Percentiles rank a stretch among this genome's conserved stretches.
Evolutionary conservation across 2,888 invertebrate species (phyloP).

Genomic region (Erebia aethiops): DNA sequence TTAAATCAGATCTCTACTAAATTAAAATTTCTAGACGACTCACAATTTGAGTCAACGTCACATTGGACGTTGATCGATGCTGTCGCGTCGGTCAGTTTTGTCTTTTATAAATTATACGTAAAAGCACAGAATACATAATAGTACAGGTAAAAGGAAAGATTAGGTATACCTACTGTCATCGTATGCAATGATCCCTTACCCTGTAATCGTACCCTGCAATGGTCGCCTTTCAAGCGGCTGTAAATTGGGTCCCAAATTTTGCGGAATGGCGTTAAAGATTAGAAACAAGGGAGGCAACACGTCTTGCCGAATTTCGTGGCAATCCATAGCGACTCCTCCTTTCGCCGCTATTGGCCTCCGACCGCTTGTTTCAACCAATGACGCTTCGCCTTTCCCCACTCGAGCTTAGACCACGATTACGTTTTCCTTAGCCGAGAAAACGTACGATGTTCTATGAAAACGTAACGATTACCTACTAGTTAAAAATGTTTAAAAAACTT

Average conservation of each 20-base stretch:
- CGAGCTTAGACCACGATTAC: constrained; percentile 56
- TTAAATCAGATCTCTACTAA: no score
- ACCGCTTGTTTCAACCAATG: constrained; percentile 68
- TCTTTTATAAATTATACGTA: no score
- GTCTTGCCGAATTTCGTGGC: constrained; percentile 69
- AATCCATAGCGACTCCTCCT: constrained; percentile 71
- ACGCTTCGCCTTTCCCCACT: constrained; percentile 72
- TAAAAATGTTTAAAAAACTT: background rate
- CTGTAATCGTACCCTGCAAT: background rate
- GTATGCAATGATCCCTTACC: background rate
- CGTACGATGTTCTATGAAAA: constrained; percentile 42
- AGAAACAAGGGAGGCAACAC: constrained; percentile 57
- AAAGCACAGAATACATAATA: no score
- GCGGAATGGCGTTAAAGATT: constrained; percentile 37
- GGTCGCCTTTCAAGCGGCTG: background rate
- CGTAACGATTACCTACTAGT: constrained; percentile 46
- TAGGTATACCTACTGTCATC: no score
- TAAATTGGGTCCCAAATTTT: constrained; percentile 26
- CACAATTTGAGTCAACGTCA: no score
- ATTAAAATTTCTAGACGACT: no score
- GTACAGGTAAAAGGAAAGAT: no score
- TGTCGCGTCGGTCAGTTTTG: no score
- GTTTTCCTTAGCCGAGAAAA: constrained; percentile 63
- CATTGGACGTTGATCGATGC: no score
- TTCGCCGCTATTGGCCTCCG: constrained; percentile 71